These are phyloP conservation scores for Eledona agricola DNA, from an alignment of 2,888 invertebrate genomes.

Conservation along the genomic window DNA sequence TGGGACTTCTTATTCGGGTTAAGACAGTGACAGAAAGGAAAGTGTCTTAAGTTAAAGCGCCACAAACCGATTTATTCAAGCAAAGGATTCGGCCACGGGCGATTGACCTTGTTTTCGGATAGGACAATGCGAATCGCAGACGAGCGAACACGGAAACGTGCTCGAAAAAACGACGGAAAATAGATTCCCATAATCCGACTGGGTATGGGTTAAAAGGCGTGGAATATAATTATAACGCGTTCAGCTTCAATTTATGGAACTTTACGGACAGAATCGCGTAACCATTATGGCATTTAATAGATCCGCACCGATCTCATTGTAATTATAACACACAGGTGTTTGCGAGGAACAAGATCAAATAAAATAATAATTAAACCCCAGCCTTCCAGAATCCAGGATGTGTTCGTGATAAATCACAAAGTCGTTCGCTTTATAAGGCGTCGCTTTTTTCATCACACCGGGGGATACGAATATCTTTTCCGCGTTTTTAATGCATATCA, in stretches of 20 bases:
- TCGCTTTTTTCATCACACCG: too few species aligned
- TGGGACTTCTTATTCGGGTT: slow-evolving; percentile 24
- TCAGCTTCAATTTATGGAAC: too few species aligned
- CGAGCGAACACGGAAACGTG: slow-evolving; percentile 20
- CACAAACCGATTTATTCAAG: slow-evolving; percentile 20
- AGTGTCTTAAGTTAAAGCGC: slow-evolving; percentile 27
- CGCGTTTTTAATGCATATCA: slow-evolving; percentile 15
- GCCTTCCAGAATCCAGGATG: slow-evolving; percentile 4
- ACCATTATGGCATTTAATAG: too few species aligned
- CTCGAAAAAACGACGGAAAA: slow-evolving; percentile 18
- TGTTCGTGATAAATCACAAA: slow-evolving; percentile 2
- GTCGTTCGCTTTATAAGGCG: too few species aligned
- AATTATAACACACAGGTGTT: not conserved
- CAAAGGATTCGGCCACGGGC: slow-evolving; percentile 25
- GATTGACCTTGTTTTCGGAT: slow-evolving; percentile 31
- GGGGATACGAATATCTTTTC: slow-evolving; percentile 26
- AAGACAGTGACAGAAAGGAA: slow-evolving; percentile 28
- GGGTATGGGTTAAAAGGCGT: too few species aligned
- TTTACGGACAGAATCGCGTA: too few species aligned
- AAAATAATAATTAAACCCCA: not conserved
- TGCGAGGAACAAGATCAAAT: slow-evolving; percentile 1
- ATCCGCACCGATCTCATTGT: too few species aligned
- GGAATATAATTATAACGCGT: too few species aligned
- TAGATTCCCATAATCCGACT: slow-evolving; percentile 18
- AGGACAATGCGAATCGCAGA: slow-evolving; percentile 18